These are phyloP conservation scores for Kryptopterus vitreolus DNA, from an alignment of 2,797 vertebrate species.

Conservation along the genomic window DNA sequence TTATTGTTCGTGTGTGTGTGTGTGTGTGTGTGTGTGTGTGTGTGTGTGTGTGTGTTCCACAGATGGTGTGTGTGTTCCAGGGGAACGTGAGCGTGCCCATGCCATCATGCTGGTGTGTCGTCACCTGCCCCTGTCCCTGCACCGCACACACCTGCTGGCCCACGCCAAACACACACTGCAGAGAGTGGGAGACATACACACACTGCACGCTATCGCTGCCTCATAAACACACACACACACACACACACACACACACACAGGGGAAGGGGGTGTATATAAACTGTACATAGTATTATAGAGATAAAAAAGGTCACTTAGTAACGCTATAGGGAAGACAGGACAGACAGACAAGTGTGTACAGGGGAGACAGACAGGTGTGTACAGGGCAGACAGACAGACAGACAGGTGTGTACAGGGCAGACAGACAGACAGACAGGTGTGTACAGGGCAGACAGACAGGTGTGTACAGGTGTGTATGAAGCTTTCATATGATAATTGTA, in stretches of 20 bases:
- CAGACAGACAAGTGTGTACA: no score
- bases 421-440: not conserved
- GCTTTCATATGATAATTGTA: not conserved
- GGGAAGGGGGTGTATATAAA: slow-evolving; percentile 62
- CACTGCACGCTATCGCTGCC: slow-evolving; percentile 88
- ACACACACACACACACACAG: slow-evolving; percentile 29
- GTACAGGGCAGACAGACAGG: not conserved
- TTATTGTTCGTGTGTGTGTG: not conserved
- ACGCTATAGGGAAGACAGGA: not conserved
- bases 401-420: no score
- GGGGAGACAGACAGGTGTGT: no score
- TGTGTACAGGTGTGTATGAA: not conserved
- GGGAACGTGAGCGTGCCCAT: slow-evolving; percentile 90
- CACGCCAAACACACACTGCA: slow-evolving; percentile 95
- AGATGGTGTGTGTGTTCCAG: slow-evolving; percentile 72
- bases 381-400: not conserved
- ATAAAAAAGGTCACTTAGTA: not conserved
- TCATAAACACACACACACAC: slow-evolving; percentile 62
- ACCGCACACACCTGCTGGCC: slow-evolving; percentile 88
- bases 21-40: slow-evolving; percentile 8
- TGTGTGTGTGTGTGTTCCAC: slow-evolving; percentile 33
- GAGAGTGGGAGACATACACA: slow-evolving; percentile 84
- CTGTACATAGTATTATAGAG: slow-evolving; percentile 67
- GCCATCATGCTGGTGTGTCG: slow-evolving; percentile 94
- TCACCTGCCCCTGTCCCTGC: slow-evolving; percentile 92